Base-by-base conservation (phyloP, 2,797 vertebrate species). In the Siniperca obscura region DNA sequence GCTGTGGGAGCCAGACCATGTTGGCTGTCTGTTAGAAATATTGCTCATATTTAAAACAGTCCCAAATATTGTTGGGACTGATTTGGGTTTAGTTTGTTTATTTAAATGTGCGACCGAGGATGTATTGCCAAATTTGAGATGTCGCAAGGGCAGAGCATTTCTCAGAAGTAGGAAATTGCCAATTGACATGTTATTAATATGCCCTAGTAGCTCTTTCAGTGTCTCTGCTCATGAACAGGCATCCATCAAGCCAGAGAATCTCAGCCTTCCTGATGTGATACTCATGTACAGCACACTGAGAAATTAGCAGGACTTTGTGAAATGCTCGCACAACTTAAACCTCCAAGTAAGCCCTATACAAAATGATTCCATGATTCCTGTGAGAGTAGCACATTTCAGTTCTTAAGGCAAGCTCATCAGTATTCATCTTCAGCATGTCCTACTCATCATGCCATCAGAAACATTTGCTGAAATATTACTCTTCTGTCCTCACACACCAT, bases 41-140 rank as follows among this genome's bases (percentile, higher is more conserved):
- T 42, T 42, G 40, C 40, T 42, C 40, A 42, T 42, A 12, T 42
- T 30, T 30, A 30, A 30, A 30, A 30, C 30, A 30, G 30, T 30
- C 30, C 30, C 30, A 30, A 30, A 30, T 30, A 30, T 30, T 30
- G 11, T 21, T 17, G 36, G 53, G 50, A 16, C 79, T 74, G 50
- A 88, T 92, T 86, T 91, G 85, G 46, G 34, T 92, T 84, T 61
- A 22, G 60, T 93, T 92, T 91, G 86, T 86, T 91, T 91, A 88
- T 92, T 86, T 86, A 91, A 89, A 91, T 88, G 36, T 55, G 12
- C 16, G 38, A 87, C 53, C 5, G 22, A 75, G 50, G 46, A 73
- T 53, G 3, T 50, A 40, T 38, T 44, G 22, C 36, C 66, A 64
- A 27, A 56, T 71, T 65, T 25, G 74, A 78, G 65, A 78, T 76